Evolutionary conservation across 2,888 invertebrate species (phyloP), one percentile per base, ranked within the genome.

Genomic region (Phengaris arion): DNA sequence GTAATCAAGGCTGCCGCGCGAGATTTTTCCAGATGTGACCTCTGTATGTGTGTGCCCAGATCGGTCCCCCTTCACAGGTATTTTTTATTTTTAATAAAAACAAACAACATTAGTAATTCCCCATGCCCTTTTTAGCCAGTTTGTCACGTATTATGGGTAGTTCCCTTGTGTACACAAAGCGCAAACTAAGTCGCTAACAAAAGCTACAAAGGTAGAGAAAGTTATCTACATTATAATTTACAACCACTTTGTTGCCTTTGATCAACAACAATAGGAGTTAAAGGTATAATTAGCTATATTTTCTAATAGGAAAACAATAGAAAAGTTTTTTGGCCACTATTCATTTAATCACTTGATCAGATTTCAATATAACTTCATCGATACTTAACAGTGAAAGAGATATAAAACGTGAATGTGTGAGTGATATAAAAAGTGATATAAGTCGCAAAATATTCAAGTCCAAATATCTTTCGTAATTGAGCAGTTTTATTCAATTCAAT

Each of bases 271-370:
- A 59, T 59, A 59, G 59, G 59, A 59, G 59, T 22, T 59, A 9
- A 59, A 59, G 10, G 15, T 59, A 59, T 59, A 59, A 15, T 59
- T 59, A 59, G 4, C 15, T 10, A 59, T 22, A 15, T 59, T 59
- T 59, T 59, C 22, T 8, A 59, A 22, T 59, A 59, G 22, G 59
- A 59, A 59, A 59, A 59, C 59, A 59, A 59, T 59, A 59, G 59
- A 59, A 22, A 5, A 9, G 10, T 22, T 59, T 59, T 59, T 59
- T 59, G 59, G 9, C 15, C 4, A 57, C 35, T 35, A 35, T 35
- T 15, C 57, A 8, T 57, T 57, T 59, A 22, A 59, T 59, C 59
- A 59, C 59, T 22, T 22, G 15, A 59, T 59, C 48, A 48, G 48
- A 8, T 48, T 35, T 48, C 48, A 48, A 48, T 48, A 48, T 48